Percentiles rank a stretch among this genome's conserved stretches.
These are phyloP conservation scores for Papilio protenor DNA, from an alignment of 2,888 invertebrate species.

Conservation along the genomic window DNA sequence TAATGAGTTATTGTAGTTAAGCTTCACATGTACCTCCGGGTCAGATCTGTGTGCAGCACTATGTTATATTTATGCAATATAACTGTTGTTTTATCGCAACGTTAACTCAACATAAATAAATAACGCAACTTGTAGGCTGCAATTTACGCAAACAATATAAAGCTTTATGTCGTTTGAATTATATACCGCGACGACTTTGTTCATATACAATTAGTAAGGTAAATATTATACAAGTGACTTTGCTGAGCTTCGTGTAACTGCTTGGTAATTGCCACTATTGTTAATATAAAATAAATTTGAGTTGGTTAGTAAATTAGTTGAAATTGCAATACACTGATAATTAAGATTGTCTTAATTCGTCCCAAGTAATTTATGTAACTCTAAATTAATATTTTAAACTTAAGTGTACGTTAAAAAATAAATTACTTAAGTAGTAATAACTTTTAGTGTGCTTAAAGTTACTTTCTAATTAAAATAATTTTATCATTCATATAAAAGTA, in stretches of 20 bases:
- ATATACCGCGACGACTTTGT: conserved; percentile 24
- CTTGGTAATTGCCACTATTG: conserved; percentile 17
- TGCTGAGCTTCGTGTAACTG: conserved; percentile 25
- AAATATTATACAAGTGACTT: conserved; percentile 30
- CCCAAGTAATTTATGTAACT: too few species aligned
- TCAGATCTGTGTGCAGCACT: neutral
- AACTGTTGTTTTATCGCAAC: conserved; percentile 29
- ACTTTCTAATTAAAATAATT: neutral
- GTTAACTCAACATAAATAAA: conserved; percentile 24
- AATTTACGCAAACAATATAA: conserved; percentile 37
- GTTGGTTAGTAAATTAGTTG: conserved; percentile 15
- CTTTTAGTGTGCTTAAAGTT: neutral
- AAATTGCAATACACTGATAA: neutral
- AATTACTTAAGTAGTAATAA: neutral
- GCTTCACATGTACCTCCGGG: neutral
- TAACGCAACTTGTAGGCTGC: conserved; percentile 14
- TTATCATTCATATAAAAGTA: neutral
- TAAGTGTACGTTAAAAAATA: neutral
- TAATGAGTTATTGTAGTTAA: neutral
- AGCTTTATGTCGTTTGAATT: conserved; percentile 32
- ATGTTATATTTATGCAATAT: conserved; percentile 3
- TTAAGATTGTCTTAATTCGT: too few species aligned
- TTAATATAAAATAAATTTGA: conserved; percentile 29
- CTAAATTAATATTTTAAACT: too few species aligned
- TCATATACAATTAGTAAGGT: conserved; percentile 36